Evolutionary conservation across 2,888 invertebrate genomes (phyloP).

Genomic region (Cetonia aurata): DNA sequence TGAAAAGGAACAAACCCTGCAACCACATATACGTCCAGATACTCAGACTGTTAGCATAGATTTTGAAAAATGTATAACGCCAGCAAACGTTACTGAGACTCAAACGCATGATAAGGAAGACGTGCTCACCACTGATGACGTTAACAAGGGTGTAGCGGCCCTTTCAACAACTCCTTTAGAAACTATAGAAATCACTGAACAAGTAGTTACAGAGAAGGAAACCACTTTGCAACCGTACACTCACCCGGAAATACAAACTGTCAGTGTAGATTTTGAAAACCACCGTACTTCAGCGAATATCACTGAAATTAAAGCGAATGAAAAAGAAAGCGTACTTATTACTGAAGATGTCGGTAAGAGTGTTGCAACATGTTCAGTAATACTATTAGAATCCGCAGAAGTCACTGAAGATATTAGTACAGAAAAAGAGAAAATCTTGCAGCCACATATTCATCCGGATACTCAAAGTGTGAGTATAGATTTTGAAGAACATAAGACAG

Average conservation of each 20-base stretch:
- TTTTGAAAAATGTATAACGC: no score
- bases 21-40: no score
- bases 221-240: slow-evolving; percentile 55
- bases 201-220: slow-evolving; percentile 59
- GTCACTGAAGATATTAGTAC: slow-evolving; percentile 52
- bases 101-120: no score
- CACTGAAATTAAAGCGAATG: slow-evolving; percentile 58
- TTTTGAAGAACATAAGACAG: no score
- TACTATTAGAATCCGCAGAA: slow-evolving; percentile 1
- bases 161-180: slow-evolving; percentile 3
- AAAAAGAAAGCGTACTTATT: slow-evolving; percentile 59
- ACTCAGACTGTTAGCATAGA: no score
- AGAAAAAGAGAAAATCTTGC: no score
- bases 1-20: no score
- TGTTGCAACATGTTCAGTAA: slow-evolving; percentile 53
- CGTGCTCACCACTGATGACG: no score
- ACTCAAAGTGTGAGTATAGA: no score
- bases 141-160: background rate
- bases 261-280: slow-evolving; percentile 58
- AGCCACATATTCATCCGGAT: no score
- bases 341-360: slow-evolving; percentile 55
- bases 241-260: slow-evolving; percentile 54
- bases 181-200: slow-evolving; percentile 46
- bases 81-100: no score
- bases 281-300: slow-evolving; percentile 52